Base-by-base conservation (phyloP, 2,113 vertebrate genomes). In the Notothenia coriiceps region DNA sequence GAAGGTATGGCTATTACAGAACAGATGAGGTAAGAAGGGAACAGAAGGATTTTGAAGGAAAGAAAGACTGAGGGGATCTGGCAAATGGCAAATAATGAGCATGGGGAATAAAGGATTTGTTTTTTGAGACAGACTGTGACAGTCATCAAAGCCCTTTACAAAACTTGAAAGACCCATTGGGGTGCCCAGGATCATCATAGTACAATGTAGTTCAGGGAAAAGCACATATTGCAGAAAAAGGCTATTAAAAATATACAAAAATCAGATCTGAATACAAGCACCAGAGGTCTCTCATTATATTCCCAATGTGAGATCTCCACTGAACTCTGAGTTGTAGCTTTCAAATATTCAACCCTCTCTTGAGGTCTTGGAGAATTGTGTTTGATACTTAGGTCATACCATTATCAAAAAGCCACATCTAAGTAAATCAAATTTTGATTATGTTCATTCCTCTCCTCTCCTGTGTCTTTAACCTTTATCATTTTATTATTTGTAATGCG, bases 361-460 rank as follows among this genome's bases (percentile, higher is more conserved):
- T 64, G 44, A 25, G 33, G 56, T 52, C 49, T 74, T 15, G 13
- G 56, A 78, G 25, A 81, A 76, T 71, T 77, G 69, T 29, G 66
- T 83, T 47, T 74, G 57, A 79, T 70, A 79, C 68, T 67, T 79
- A 84, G 81, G 82, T 84, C 68, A 72, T 43, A 43, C 29, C 65
- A 84, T 86, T 83, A 80, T 89, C 61, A 73, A 67, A 70, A 82
- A 78, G 35, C 49, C 44, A 84, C 25, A 73, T 62, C 62, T 49
- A 7, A 77, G 61, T 73, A 12, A 55, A 55, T 82, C 59, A 83
- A 63, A 50, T 60, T 54, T 14, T n/a, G 33, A 82, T 86, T 77
- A 74, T 66, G 13, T 65, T 54, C 3, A 9, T 40, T 65, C 22
- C 40, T 68, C 47, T 25, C 29, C 9, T 49, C 25, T 66, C 29